A percentile compares a stretch with the other conserved stretches of the same genome.
phyloP scores from a whole-genome alignment of 2,888 invertebrate species.

The Phyto melanocephala region DNA sequence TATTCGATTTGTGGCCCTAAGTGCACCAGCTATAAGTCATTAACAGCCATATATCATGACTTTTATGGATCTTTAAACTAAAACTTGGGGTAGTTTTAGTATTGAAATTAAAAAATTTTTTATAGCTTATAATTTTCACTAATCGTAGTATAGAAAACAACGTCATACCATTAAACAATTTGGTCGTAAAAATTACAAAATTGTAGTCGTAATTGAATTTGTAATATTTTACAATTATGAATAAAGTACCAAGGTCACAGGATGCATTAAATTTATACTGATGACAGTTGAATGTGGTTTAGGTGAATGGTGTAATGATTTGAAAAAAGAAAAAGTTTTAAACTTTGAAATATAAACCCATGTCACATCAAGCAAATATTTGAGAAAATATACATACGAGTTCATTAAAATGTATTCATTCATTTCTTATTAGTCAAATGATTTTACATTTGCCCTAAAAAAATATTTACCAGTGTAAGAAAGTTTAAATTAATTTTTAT shows the following conservation, averaged over 20 bases:
- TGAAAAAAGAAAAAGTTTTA: too few species aligned
- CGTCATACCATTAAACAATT: slow-evolving; percentile 6
- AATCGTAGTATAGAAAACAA: neutral
- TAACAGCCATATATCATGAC: neutral
- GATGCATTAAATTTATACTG: slow-evolving; percentile 27
- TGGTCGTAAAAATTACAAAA: slow-evolving; percentile 51
- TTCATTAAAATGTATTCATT: too few species aligned
- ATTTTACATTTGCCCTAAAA: too few species aligned
- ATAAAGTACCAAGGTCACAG: slow-evolving; percentile 41
- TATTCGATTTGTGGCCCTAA: neutral
- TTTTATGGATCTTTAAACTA: slow-evolving; percentile 37
- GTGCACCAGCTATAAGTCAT: slow-evolving; percentile 19
- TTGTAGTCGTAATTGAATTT: neutral
- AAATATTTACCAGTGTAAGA: too few species aligned
- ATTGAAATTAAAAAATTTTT: slow-evolving; percentile 32
- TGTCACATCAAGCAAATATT: too few species aligned
- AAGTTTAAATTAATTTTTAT: too few species aligned
- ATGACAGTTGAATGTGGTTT: neutral
- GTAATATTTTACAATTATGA: slow-evolving; percentile 5
- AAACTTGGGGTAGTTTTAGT: slow-evolving; percentile 15
- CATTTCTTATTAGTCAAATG: too few species aligned
- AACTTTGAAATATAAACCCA: too few species aligned
- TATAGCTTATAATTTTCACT: slow-evolving; percentile 36
- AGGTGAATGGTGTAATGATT: too few species aligned
- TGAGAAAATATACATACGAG: too few species aligned